These are phyloP conservation scores for Rhyacophila evoluta DNA, from an alignment of 2,888 invertebrate species.

Conservation along the genomic window DNA sequence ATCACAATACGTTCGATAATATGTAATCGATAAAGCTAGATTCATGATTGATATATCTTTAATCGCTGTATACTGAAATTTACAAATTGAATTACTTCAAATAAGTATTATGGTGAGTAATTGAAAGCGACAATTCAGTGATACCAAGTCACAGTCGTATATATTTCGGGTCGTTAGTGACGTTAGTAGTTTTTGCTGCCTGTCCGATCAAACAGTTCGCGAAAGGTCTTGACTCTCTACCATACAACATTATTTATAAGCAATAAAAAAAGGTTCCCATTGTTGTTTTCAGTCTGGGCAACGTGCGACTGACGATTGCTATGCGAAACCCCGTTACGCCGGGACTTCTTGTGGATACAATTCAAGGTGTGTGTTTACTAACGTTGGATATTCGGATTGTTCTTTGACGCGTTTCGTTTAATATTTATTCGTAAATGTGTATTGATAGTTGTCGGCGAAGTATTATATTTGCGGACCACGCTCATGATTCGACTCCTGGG, in stretches of 20 bases:
- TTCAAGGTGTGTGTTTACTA: not conserved
- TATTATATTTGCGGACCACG: too few relatives aligned
- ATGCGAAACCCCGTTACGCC: constrained; percentile 20
- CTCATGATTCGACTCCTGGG: too few relatives aligned
- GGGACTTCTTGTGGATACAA: not conserved
- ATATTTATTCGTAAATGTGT: too few relatives aligned
- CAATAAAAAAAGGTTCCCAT: not conserved
- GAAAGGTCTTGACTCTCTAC: not conserved
- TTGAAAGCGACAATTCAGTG: not conserved
- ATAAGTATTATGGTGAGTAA: too few relatives aligned
- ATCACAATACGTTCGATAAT: too few relatives aligned
- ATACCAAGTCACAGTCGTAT: not conserved
- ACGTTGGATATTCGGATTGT: not conserved
- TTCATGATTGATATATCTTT: too few relatives aligned
- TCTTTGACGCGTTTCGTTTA: too few relatives aligned
- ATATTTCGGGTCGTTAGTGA: too few relatives aligned
- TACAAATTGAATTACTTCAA: too few relatives aligned
- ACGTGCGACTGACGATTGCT: not conserved
- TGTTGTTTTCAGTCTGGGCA: constrained; percentile 8
- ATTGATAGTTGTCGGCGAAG: too few relatives aligned
- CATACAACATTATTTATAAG: not conserved
- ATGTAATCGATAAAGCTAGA: too few relatives aligned
- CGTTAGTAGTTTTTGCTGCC: not conserved
- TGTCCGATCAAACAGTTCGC: not conserved
- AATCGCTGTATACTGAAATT: too few relatives aligned